phyloP scores from a whole-genome alignment of 1,140 invertebrate genomes.

The Aphis craccivora region DNA sequence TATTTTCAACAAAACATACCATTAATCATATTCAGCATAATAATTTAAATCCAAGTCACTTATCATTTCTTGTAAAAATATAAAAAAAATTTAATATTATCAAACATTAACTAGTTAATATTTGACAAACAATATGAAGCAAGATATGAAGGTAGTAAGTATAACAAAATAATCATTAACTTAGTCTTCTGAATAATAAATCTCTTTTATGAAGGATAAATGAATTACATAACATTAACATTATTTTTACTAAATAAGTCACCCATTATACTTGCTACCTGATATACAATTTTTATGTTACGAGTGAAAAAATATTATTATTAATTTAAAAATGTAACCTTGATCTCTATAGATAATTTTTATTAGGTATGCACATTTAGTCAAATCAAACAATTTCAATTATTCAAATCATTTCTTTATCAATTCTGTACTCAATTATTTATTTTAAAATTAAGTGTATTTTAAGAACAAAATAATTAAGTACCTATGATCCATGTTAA shows the following conservation, averaged over 20 bases:
- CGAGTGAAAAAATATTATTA: not conserved
- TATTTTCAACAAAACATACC: not conserved
- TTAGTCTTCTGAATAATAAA: not conserved
- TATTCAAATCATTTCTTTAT: too few species aligned
- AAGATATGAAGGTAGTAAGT: not conserved
- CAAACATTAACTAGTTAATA: not conserved
- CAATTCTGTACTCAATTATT: not conserved
- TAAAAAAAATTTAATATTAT: not conserved
- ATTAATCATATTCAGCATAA: not conserved
- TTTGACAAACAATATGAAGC: not conserved
- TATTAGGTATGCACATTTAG: too few species aligned
- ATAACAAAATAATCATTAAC: not conserved
- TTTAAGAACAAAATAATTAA: not conserved
- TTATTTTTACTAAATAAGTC: not conserved
- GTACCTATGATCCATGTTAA: not conserved
- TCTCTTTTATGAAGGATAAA: not conserved
- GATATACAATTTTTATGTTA: too few species aligned
- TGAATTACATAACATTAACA: not conserved
- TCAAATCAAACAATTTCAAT: too few species aligned
- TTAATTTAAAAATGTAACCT: not conserved
- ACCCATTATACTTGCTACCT: not conserved
- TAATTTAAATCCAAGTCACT: not conserved
- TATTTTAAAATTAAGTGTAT: not conserved
- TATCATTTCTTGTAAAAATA: slow-evolving; percentile 10
- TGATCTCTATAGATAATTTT: not conserved